Evolutionary conservation across 2,113 vertebrate genomes (phyloP).

Genomic region (Triplophysa siluroides): DNA sequence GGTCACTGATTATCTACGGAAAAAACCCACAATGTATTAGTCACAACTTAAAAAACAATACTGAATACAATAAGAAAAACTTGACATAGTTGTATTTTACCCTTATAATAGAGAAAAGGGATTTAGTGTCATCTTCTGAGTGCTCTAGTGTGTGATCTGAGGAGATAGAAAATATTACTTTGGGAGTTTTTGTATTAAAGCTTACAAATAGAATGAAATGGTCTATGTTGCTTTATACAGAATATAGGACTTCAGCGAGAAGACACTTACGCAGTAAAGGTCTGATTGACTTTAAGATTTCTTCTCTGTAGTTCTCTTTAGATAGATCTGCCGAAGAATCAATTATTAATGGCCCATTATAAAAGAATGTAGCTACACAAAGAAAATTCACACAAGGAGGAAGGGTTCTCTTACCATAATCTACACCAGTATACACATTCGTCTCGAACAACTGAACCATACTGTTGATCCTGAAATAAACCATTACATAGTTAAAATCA

Average conservation of each 20-base stretch:
- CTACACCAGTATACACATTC: slow-evolving; percentile 84
- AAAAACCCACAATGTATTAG: slow-evolving; percentile 6
- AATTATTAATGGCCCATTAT: neutral
- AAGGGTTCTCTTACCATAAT: slow-evolving; percentile 79
- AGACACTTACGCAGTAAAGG: slow-evolving; percentile 87
- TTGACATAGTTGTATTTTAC: slow-evolving; percentile 62
- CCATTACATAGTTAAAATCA: neutral
- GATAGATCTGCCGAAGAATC: slow-evolving; percentile 73
- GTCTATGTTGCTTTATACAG: too few species aligned
- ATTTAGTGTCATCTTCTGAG: slow-evolving; percentile 97
- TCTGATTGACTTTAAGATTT: slow-evolving; percentile 84
- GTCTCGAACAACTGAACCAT: slow-evolving; percentile 91
- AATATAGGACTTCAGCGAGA: neutral
- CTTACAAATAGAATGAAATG: too few species aligned
- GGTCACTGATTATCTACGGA: slow-evolving; percentile 89
- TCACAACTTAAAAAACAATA: neutral
- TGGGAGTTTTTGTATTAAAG: neutral
- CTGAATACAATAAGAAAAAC: neutral
- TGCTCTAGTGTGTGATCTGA: slow-evolving; percentile 89
- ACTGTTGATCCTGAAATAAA: slow-evolving; percentile 81
- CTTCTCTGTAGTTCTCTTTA: slow-evolving; percentile 90
- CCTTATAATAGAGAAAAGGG: slow-evolving; percentile 97
- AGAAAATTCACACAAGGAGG: neutral
- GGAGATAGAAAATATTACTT: neutral
- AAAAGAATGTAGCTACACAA: neutral